Conservation (phyloP, 64 coral and sea anemone species). For the Montipora foliosa region DNA sequence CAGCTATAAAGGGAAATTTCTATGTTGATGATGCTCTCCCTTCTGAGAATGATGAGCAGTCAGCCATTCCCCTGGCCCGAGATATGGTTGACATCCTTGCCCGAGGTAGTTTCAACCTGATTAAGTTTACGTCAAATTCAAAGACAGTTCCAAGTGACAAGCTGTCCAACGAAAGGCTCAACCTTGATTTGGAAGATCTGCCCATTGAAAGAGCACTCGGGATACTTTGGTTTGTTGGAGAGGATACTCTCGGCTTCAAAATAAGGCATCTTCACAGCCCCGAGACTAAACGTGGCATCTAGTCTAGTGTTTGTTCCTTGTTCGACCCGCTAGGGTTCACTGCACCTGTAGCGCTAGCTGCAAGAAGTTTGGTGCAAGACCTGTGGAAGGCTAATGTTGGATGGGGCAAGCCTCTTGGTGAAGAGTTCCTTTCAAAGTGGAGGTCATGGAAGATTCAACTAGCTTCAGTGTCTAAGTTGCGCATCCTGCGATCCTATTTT, state of each 20-base stretch:
- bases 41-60: constrained; percentile 6
- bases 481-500: too few species aligned
- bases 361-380: constrained; percentile 27
- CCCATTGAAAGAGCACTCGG: constrained; percentile 50
- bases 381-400: constrained; percentile 2
- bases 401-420: background rate
- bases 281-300: constrained; percentile 31
- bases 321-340: constrained; percentile 21
- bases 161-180: background rate
- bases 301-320: constrained; percentile 23
- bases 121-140: constrained; percentile 40
- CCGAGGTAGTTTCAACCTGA: constrained; percentile 62
- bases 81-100: constrained; percentile 30
- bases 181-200: constrained; percentile 45
- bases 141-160: background rate
- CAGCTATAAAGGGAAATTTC: constrained; percentile 60
- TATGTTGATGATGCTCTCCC: constrained; percentile 73
- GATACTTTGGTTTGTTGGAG: constrained; percentile 24
- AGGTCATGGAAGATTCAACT: too few species aligned
- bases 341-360: background rate
- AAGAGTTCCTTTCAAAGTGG: too few species aligned
- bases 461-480: too few species aligned
- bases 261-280: constrained; percentile 6
- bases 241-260: constrained; percentile 5
- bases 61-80: constrained; percentile 17